Base-by-base conservation (phyloP, 1,140 invertebrate species). In the Neomicropteryx cornuta region DNA sequence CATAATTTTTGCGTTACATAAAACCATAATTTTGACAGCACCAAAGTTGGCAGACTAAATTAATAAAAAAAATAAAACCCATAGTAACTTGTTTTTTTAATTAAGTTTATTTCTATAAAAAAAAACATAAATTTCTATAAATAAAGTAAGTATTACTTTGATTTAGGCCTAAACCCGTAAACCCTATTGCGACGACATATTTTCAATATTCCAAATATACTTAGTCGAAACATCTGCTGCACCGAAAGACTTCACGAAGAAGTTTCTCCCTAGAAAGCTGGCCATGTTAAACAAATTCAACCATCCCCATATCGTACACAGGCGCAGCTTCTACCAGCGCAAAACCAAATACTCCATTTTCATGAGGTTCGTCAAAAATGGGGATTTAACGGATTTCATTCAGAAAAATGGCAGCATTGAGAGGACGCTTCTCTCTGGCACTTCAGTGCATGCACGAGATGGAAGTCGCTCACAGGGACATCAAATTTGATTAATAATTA, bases 401-500 rank as follows among this genome's bases (percentile, higher is more conserved):
- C 53, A 71, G 5, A 70, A 71, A 35, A 72, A 79, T 46, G 79
- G 79, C 1, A 61, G 68, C 1, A 57, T 81, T 81, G 81, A 70
- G 82, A 44, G 55, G 74, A n/a, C 79, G 84, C 49, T 67, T 86
- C 8, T 42, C 70, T 18, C 57, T 76, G 19, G 77, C 70, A 2
- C 47, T 82, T 3, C 67, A 76, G 30, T 86, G 86, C 56, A 66
- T 87, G 28, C 84, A 87, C 50, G 65, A 72, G 22, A 64, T 79
- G 56, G 74, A 81, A 28, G 77, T 89, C 32, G 80, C 78, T 1
- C 83, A 87, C 50, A 58, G 84, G 42, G 79, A 82, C 55, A 55
- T 82, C 24, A 87, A 87, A 61, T 87, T 83, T 53, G 83, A 87
- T n/a, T n/a, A n/a, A n/a, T n/a, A n/a, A n/a, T n/a, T n/a, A n/a